Conservation (phyloP, 2,888 invertebrate genomes). For the Nephrotoma flavescens region DNA sequence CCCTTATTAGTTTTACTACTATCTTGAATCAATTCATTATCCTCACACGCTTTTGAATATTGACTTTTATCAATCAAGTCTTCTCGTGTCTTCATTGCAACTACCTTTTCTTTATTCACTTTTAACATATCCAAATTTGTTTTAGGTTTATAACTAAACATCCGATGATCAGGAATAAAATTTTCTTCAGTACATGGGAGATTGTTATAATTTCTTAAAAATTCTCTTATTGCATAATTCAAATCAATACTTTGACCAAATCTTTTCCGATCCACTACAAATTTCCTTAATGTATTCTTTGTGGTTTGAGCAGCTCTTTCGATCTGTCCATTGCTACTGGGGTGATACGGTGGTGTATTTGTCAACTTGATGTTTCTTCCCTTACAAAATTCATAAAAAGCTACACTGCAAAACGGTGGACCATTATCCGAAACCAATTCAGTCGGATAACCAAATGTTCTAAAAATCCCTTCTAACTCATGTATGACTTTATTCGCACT, state of each 20-base stretch:
- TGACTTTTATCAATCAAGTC: too few species aligned
- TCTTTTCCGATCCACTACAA: not conserved
- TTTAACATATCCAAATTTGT: not conserved
- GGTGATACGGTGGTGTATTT: not conserved
- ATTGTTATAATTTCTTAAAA: not conserved
- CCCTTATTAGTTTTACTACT: too few species aligned
- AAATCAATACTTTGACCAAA: not conserved
- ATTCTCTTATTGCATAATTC: not conserved
- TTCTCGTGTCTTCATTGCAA: not conserved
- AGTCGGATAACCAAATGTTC: not conserved
- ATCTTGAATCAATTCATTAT: too few species aligned
- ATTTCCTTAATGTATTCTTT: not conserved
- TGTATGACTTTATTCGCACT: not conserved
- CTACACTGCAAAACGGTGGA: not conserved
- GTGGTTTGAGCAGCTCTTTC: not conserved
- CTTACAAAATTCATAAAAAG: not conserved
- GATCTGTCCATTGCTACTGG: not conserved
- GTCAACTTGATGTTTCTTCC: not conserved
- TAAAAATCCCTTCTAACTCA: not conserved
- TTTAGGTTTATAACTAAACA: not conserved
- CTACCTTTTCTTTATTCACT: not conserved
- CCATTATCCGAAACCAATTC: not conserved
- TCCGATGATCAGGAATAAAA: not conserved
- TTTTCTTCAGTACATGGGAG: not conserved
- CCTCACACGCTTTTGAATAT: too few species aligned